These are phyloP conservation scores for Cettia cetti DNA, from an alignment of 2,113 vertebrate species.

Conservation along the genomic window DNA sequence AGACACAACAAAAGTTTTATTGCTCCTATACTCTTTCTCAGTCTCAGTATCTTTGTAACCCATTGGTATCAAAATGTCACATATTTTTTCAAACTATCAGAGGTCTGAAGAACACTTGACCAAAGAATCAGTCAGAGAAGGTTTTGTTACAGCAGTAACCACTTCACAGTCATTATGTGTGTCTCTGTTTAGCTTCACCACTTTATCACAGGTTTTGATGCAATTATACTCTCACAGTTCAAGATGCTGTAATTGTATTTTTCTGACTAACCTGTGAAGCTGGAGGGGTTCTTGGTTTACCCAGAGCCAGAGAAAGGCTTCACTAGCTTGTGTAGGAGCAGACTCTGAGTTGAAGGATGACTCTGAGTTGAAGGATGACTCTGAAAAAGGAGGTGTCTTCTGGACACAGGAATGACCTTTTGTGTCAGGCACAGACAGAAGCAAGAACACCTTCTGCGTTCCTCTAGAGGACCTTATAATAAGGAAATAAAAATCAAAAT, in stretches of 20 bases:
- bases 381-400: not conserved
- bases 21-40: not conserved
- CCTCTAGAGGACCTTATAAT: not conserved
- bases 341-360: no score
- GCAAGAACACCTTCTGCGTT: not conserved
- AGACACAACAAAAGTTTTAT: not conserved
- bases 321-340: not conserved
- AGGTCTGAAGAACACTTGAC: not conserved
- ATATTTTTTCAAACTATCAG: not conserved
- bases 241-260: not conserved
- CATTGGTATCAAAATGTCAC: not conserved
- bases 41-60: not conserved
- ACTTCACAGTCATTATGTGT: not conserved
- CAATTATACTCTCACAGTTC: not conserved
- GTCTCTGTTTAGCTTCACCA: not conserved
- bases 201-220: not conserved
- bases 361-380: no score
- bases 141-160: not conserved
- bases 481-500: not conserved
- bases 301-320: not conserved
- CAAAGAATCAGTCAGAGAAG: not conserved
- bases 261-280: not conserved
- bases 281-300: not conserved
- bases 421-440: not conserved
- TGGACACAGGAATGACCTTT: not conserved